Evolutionary conservation across 2,113 vertebrate genomes (phyloP).

Genomic region (Illadopsis cleaveri): DNA sequence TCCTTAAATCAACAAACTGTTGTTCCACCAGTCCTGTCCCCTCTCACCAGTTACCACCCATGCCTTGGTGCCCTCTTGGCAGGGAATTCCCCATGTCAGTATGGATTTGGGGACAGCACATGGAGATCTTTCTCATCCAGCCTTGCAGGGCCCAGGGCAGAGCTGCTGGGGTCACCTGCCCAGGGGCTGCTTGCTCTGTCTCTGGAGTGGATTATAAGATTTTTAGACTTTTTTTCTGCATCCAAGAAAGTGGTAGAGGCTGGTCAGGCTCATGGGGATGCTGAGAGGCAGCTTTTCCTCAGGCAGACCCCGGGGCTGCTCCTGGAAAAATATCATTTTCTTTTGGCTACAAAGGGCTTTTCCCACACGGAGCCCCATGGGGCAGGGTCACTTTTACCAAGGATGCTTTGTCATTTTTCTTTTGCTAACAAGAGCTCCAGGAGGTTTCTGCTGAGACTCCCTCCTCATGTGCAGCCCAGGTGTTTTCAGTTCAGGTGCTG

Average conservation of each 20-base stretch:
- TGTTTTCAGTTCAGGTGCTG: neutral
- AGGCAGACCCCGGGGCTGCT: neutral
- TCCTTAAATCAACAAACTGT: neutral
- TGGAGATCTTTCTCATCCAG: neutral
- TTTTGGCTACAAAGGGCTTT: neutral
- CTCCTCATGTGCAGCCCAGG: neutral
- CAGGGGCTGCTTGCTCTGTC: neutral
- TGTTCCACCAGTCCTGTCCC: neutral
- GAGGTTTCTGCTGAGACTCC: neutral
- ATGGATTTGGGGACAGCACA: neutral
- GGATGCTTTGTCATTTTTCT: neutral
- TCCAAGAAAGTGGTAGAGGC: neutral
- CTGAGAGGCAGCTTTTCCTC: neutral
- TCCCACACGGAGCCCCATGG: neutral
- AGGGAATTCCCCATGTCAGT: neutral
- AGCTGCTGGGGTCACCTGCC: neutral
- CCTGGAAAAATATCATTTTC: neutral
- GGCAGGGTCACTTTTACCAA: neutral
- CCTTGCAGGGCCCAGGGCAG: neutral
- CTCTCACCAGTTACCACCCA: neutral
- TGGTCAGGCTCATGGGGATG: neutral
- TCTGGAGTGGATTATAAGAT: neutral
- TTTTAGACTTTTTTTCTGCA: neutral
- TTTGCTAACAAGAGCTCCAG: neutral
- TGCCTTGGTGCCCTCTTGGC: neutral